Percentiles rank a stretch among this genome's conserved stretches.
These are phyloP conservation scores for Phania funesta DNA, from an alignment of 2,888 invertebrate species.

Conservation along the genomic window DNA sequence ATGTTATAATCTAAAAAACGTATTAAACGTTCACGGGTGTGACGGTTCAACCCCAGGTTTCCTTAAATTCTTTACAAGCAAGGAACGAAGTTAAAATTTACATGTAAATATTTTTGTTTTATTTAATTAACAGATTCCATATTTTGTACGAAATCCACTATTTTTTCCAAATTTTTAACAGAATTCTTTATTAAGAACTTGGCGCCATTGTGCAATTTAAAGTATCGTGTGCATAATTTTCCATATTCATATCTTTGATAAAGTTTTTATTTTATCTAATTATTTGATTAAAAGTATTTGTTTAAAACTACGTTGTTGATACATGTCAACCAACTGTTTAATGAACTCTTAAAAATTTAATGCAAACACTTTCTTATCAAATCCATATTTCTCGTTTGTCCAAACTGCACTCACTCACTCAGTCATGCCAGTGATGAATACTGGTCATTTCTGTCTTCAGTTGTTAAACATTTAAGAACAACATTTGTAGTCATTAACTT, in stretches of 20 bases:
- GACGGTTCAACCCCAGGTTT: no score
- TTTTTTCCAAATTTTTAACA: no score
- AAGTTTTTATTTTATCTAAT: background rate
- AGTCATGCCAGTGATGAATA: conserved; percentile 13
- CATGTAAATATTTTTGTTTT: no score
- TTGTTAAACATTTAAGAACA: conserved; percentile 35
- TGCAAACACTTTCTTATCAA: conserved; percentile 13
- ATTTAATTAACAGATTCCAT: no score
- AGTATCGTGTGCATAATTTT: background rate
- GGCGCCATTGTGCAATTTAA: no score
- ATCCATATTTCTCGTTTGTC: background rate
- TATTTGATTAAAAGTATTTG: background rate
- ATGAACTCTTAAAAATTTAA: background rate
- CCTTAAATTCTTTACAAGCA: no score
- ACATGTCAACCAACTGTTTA: conserved; percentile 14
- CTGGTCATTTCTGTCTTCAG: conserved; percentile 8
- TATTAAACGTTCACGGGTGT: no score
- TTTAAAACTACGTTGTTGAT: background rate
- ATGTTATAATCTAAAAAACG: no score
- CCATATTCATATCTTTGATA: no score
- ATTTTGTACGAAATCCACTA: no score
- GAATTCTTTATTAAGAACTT: no score
- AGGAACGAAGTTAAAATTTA: no score
- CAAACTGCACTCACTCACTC: background rate
- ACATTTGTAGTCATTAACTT: conserved; percentile 45